Conservation (phyloP, 1,140 invertebrate genomes). For the Neoseiulus cucumeris region DNA sequence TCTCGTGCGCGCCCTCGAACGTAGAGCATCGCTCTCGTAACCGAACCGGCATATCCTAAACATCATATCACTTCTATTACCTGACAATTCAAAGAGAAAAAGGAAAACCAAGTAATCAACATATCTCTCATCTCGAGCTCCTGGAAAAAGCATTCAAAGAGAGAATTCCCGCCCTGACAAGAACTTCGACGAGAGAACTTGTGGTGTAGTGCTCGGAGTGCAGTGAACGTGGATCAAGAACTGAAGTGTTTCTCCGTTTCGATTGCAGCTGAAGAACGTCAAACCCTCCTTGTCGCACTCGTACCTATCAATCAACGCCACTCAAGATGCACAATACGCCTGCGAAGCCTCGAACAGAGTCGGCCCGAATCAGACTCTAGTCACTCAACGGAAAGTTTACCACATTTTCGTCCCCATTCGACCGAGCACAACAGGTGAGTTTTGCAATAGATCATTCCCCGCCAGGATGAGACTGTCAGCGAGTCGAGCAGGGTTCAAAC, state of each 20-base stretch:
- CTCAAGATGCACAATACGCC: slow-evolving; percentile 23
- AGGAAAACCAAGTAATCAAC: too few species aligned
- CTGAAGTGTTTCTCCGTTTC: neutral
- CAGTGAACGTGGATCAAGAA: too few species aligned
- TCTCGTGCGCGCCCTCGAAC: neutral
- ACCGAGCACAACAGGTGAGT: slow-evolving; percentile 4
- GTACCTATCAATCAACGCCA: slow-evolving; percentile 23
- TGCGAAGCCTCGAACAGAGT: slow-evolving; percentile 24
- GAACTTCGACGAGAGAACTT: too few species aligned
- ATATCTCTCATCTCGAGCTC: too few species aligned
- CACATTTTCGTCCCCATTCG: neutral
- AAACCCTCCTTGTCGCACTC: slow-evolving; percentile 18
- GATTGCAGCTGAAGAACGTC: slow-evolving; percentile 8
- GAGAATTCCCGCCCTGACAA: too few species aligned
- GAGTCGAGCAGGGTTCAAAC: too few species aligned
- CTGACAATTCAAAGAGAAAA: slow-evolving; percentile 17
- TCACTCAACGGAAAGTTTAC: neutral
- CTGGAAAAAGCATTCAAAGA: too few species aligned
- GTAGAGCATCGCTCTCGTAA: slow-evolving; percentile 16
- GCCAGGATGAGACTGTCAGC: too few species aligned
- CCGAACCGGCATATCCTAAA: slow-evolving; percentile 28
- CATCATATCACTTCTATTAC: slow-evolving; percentile 28
- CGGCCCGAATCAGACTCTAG: neutral
- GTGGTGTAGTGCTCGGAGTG: too few species aligned
- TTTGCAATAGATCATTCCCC: too few species aligned